Evolutionary conservation across 2,797 vertebrate species (phyloP), one percentile per base, ranked within the genome.

Genomic region (Pampus argenteus): DNA sequence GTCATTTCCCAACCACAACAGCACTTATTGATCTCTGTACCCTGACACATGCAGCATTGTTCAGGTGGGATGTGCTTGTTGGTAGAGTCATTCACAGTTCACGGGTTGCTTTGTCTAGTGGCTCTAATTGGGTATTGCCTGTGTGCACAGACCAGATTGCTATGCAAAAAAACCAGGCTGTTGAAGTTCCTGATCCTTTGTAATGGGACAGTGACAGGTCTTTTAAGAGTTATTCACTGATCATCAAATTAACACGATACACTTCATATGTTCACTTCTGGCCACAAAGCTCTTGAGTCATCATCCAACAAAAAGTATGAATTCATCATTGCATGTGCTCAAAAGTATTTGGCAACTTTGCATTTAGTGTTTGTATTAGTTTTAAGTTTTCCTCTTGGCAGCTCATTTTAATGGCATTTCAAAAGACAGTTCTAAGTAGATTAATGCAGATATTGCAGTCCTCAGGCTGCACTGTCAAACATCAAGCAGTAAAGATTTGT

Each of bases 161-260:
- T 88, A 89, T 91, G 82, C 81, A 75, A 86, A 89, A 86, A 89
- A 78, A 72, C 57, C 40, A 70, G 78, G 77, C 79, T 90, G 80
- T 81, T 76, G 78, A 74, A 82, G 64, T 86, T 87, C 85, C 81
- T 88, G 73, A 66, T 71, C 71, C 71, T 65, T 76, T 82, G 73
- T 78, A 73, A 77, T 40, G 47, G 52, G 48, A 15, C 59, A 28
- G 31, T 76, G 56, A 60, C 42, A 71, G 40, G 3, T 74, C 54
- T 66, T 66, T 38, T 75, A 44, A 66, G 8, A 59, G 31, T 23
- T 51, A 55, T 42, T 36, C 52, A 15, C 20, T 25, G 62, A 45
- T 56, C 17, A 69, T 54, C 9, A 56, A 62, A 61, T 15, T 25
- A 23, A 68, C 18, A 29, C n/a, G 23, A 31, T 40, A 51, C 1